These are phyloP conservation scores for Melanocharis versteri DNA, from an alignment of 2,113 vertebrate species.

Conservation along the genomic window DNA sequence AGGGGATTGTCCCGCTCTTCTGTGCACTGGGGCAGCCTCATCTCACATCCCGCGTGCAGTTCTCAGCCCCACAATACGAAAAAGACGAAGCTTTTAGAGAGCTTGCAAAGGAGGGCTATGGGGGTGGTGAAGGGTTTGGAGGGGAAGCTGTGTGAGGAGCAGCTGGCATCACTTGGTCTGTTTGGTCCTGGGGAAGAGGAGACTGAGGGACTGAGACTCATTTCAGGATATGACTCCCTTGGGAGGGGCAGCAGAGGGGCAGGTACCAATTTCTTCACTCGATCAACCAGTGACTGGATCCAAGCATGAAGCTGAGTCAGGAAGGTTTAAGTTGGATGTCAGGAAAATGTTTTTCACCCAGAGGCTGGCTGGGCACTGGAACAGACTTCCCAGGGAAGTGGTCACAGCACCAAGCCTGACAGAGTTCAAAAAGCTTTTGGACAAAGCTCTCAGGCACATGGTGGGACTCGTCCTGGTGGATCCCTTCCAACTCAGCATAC, in stretches of 20 bases:
- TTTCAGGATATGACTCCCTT: background rate
- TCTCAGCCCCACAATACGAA: background rate
- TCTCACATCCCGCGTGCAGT: background rate
- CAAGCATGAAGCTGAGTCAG: background rate
- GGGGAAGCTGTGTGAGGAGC: background rate
- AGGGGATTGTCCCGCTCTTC: background rate
- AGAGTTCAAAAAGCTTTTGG: background rate
- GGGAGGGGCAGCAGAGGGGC: background rate
- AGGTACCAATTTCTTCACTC: accelerated
- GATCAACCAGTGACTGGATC: accelerated
- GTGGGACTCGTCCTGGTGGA: background rate
- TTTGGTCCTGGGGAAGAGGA: background rate
- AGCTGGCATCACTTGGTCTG: background rate
- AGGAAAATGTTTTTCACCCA: background rate
- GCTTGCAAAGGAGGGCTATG: background rate
- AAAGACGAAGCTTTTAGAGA: background rate
- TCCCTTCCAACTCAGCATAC: background rate
- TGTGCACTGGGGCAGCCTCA: background rate
- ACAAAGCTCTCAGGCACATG: background rate
- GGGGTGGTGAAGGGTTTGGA: background rate
- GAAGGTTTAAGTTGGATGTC: background rate
- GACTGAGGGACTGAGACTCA: background rate
- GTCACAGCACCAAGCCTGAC: background rate
- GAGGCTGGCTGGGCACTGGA: background rate
- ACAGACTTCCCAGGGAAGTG: background rate